phyloP scores from a whole-genome alignment of 2,797 vertebrate species.

The Molossus alvarezi region DNA sequence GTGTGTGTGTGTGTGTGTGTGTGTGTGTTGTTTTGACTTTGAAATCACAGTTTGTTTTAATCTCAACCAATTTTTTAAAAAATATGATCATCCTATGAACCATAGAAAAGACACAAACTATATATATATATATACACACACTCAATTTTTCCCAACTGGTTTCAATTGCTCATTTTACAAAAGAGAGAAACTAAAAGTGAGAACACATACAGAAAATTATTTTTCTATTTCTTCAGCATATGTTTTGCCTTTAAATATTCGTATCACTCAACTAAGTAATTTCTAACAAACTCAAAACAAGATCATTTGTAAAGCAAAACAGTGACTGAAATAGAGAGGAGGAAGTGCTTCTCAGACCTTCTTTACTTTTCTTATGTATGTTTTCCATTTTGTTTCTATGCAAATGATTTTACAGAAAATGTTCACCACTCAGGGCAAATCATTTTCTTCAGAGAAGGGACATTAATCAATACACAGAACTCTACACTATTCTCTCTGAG shows the following conservation, averaged over 20 bases:
- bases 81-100: background rate
- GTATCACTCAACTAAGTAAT: constrained; percentile 27
- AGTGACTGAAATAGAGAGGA: background rate
- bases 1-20: background rate
- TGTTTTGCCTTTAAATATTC: constrained; percentile 63
- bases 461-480: constrained; percentile 39
- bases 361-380: background rate
- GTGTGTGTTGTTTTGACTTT: constrained; percentile 7
- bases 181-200: constrained; percentile 59
- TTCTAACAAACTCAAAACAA: constrained; percentile 67
- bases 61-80: constrained; percentile 12
- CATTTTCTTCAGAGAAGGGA: constrained; percentile 24
- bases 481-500: background rate
- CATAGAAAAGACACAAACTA: background rate
- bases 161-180: constrained; percentile 49
- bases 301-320: constrained; percentile 46
- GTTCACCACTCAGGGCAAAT: background rate
- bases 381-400: background rate
- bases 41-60: constrained; percentile 68
- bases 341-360: background rate
- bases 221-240: constrained; percentile 37
- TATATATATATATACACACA: background rate
- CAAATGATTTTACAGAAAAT: constrained; percentile 32
- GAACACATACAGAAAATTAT: constrained; percentile 38
- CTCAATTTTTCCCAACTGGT: constrained; percentile 55